Conservation (phyloP, 2,797 vertebrate species). For the Cyclura pinguis region DNA sequence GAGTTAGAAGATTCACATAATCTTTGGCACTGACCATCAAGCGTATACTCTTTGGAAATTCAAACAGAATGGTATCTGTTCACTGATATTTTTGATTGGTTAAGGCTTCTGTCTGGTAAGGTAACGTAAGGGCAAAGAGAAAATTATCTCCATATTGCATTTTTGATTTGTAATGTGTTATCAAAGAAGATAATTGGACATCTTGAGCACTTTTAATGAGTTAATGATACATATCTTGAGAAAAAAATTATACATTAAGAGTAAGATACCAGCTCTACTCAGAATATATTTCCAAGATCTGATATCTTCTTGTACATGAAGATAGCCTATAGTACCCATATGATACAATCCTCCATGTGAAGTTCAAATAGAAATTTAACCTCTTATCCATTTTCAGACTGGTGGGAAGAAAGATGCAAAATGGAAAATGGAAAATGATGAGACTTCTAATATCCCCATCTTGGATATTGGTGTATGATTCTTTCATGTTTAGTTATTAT, state of each 20-base stretch:
- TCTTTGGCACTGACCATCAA: not conserved
- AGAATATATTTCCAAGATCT: not conserved
- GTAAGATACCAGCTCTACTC: not conserved
- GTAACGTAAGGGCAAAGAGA: not conserved
- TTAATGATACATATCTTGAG: not conserved
- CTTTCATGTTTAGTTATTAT: not conserved
- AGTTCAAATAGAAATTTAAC: not conserved
- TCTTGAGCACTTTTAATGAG: too few species aligned
- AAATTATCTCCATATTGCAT: not conserved
- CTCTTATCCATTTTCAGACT: not conserved
- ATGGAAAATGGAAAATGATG: not conserved
- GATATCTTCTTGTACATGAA: not conserved
- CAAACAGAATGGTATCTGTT: not conserved
- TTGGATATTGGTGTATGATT: too few species aligned
- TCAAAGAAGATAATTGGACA: too few species aligned
- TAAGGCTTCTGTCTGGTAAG: not conserved
- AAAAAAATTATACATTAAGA: not conserved
- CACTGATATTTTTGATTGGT: not conserved
- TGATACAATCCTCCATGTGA: not conserved
- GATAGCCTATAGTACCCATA: not conserved
- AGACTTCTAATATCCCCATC: not conserved
- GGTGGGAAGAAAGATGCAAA: not conserved
- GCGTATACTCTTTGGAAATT: not conserved
- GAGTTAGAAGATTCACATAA: not conserved
- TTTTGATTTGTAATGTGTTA: not conserved